Conservation (phyloP, 2,797 vertebrate genomes). For the Muscicapa striata region DNA sequence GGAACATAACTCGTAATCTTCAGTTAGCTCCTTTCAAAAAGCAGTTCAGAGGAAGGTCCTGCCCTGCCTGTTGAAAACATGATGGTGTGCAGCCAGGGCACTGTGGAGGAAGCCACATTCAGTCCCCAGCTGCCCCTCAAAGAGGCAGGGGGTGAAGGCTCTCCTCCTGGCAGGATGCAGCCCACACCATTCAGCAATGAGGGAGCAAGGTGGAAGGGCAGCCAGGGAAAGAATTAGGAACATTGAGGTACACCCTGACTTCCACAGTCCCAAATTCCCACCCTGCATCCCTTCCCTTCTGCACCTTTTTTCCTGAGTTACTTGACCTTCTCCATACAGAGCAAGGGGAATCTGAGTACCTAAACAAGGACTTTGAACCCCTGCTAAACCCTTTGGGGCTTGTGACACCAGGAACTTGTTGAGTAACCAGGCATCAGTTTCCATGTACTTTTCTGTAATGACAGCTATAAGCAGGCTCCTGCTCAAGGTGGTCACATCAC, state of each 20-base stretch:
- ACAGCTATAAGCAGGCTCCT: not conserved
- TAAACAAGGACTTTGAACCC: not conserved
- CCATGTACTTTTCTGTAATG: not conserved
- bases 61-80: not conserved
- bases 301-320: not conserved
- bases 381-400: not conserved
- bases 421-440: not conserved
- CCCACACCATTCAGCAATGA: not conserved
- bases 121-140: not conserved
- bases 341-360: not conserved
- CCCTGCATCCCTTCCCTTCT: not conserved
- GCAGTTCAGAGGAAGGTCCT: not conserved
- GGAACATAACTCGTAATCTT: not conserved
- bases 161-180: accelerated
- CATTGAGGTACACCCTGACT: not conserved
- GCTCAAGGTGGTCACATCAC: not conserved
- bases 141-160: not conserved
- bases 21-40: not conserved
- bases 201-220: not conserved
- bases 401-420: not conserved
- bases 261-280: not conserved
- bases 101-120: not conserved
- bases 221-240: not conserved
- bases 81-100: not conserved
- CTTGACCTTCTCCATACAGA: not conserved